phyloP scores from a whole-genome alignment of 2,113 vertebrate genomes.

The Meleagris gallopavo region DNA sequence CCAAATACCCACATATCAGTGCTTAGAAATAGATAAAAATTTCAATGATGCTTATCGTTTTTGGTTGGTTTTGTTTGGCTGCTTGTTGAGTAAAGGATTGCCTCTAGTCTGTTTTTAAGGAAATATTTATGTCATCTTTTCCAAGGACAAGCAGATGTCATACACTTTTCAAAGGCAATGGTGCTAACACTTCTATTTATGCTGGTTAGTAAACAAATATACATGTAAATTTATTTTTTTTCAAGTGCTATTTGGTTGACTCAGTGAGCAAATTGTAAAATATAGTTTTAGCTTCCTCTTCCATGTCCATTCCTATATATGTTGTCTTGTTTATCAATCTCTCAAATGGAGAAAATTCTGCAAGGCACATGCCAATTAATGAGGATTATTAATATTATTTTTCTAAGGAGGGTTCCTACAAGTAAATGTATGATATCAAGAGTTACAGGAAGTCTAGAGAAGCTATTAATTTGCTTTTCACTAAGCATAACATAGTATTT shows the following conservation, averaged over 20 bases:
- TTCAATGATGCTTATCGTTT: not conserved
- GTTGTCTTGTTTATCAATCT: not conserved
- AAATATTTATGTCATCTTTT: not conserved
- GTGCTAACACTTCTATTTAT: not conserved
- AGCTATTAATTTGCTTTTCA: not conserved
- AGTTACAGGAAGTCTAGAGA: accelerated
- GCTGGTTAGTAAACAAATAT: not conserved
- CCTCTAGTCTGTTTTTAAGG: not conserved
- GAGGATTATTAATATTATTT: not conserved
- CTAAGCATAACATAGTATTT: not conserved
- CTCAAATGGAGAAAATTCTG: not conserved
- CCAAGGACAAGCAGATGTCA: not conserved
- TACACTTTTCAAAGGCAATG: not conserved
- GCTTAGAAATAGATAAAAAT: not conserved
- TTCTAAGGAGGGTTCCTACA: not conserved
- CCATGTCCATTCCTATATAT: not conserved
- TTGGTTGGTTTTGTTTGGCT: not conserved
- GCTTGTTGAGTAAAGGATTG: not conserved
- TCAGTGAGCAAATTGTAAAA: not conserved
- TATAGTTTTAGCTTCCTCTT: not conserved
- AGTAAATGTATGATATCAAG: not conserved
- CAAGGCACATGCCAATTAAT: not conserved
- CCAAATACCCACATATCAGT: not conserved
- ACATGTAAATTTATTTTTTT: not conserved
- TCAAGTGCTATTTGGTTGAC: not conserved